Evolutionary conservation across 1,140 invertebrate species (phyloP).

Genomic region (Rhyacophila brunnea): DNA sequence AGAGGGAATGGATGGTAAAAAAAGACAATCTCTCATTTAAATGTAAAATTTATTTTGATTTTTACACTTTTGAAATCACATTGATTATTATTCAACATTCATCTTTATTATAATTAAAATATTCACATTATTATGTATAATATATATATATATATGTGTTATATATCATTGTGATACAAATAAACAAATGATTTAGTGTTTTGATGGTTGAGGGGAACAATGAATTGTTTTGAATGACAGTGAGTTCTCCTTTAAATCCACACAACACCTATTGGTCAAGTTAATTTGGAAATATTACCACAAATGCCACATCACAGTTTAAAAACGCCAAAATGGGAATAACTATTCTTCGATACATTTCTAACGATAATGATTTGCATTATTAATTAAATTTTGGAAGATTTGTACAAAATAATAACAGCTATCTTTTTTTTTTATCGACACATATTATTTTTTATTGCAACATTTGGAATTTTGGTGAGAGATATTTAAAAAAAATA

Average conservation of each 20-base stretch:
- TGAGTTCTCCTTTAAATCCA: conserved; percentile 29
- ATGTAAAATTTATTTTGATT: conserved; percentile 59
- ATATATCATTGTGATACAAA: conserved; percentile 15
- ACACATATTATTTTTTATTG: no score
- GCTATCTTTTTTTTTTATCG: no score
- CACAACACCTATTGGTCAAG: conserved; percentile 37
- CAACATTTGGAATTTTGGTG: no score
- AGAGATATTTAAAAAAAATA: no score
- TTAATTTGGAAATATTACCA: conserved; percentile 35
- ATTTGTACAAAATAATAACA: no score
- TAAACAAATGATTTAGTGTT: conserved; percentile 25
- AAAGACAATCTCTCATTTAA: conserved; percentile 33
- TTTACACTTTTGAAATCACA: conserved; percentile 57
- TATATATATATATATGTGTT: conserved; percentile 4
- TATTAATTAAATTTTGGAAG: no score
- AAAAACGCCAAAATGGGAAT: no score
- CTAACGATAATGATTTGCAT: not conserved
- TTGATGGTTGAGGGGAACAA: conserved; percentile 19
- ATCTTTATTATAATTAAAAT: conserved; percentile 56
- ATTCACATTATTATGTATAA: conserved; percentile 50
- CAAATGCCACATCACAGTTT: conserved; percentile 32
- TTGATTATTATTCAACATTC: conserved; percentile 55
- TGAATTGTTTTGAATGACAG: conserved; percentile 1
- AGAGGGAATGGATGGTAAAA: no score
- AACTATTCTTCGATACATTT: not conserved